Evolutionary conservation across 2,888 invertebrate species (phyloP), one percentile per base, ranked within the genome.

Genomic region (Serrognathus titanus): DNA sequence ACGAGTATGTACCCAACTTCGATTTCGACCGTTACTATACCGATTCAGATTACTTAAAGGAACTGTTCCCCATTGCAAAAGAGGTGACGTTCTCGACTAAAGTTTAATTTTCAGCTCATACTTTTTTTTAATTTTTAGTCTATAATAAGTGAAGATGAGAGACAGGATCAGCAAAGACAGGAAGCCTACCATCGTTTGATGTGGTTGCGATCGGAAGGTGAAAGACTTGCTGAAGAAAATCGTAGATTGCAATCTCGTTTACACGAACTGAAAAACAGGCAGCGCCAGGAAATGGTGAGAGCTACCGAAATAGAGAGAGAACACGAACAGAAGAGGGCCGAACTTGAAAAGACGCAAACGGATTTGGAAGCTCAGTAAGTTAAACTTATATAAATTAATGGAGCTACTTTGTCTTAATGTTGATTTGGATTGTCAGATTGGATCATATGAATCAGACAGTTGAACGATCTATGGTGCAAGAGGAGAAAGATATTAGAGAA

Each of bases 191-290:
- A 78, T 58, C 62, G 76, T 5, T 62, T 76, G 37, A 72, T 75
- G 55, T 77, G 77, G 77, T 57, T 78, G 57, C 72, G 70, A 51
- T 71, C 73, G 3, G 77, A 78, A 69, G 76, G 76, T 2, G 72
- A 68, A n/a, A 62, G 77, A 38, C 63, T 78, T 55, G 61, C 65
- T 4, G 69, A 73, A 45, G 77, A 78, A 61, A 78, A 78, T 61
- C 61, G 52, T 6, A 63, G 70, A 20, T 55, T 78, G 8, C 70
- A 74, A 57, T 49, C 57, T 8, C 68, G 72, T 45, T 57, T 77
- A 39, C 68, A 66, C 3, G 63, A 73, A 13, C 57, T 77, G 52
- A 76, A 74, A 58, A 55, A 57, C 6, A 61, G 69, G 49, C 75
- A 76, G 52, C 60, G 63, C 35, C 60, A 64, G 3, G 72, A 73